Percentiles rank a stretch among this genome's conserved stretches.
phyloP scores from a whole-genome alignment of 2,888 invertebrate species.

The Chromoteleia sp. region DNA sequence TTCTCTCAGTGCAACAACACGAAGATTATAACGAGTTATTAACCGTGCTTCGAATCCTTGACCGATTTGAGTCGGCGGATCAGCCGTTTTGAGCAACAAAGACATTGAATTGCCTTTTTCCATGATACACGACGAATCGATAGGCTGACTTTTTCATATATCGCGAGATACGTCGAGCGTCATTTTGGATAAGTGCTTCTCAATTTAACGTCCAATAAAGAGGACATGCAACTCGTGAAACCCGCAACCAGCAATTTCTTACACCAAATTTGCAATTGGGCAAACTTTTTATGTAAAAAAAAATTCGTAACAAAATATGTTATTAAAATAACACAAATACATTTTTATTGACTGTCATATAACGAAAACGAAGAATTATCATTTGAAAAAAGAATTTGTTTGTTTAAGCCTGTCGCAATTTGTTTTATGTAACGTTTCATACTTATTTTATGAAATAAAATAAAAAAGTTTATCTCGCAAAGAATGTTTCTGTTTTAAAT shows the following conservation, averaged over 20 bases:
- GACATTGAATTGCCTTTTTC: conserved; percentile 37
- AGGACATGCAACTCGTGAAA: conserved; percentile 13
- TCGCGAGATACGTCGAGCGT: conserved; percentile 18
- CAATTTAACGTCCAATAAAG: conserved; percentile 32
- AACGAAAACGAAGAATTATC: too few relatives aligned
- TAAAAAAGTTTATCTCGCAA: too few relatives aligned
- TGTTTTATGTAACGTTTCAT: too few relatives aligned
- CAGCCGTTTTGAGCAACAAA: conserved; percentile 52
- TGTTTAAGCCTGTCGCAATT: too few relatives aligned
- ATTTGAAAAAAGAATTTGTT: too few relatives aligned
- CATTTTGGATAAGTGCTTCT: conserved; percentile 38
- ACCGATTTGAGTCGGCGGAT: conserved; percentile 54
- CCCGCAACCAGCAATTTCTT: conserved; percentile 7
- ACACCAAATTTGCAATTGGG: neutral
- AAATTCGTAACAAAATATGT: too few relatives aligned
- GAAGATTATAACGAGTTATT: conserved; percentile 45
- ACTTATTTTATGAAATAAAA: too few relatives aligned
- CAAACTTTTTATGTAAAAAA: too few relatives aligned
- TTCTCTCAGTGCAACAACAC: too few relatives aligned
- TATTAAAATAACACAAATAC: too few relatives aligned
- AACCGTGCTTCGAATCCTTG: conserved; percentile 51
- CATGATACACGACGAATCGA: conserved; percentile 42
- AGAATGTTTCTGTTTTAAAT: too few relatives aligned
- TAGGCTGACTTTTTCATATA: conserved; percentile 28
- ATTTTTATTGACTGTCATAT: too few relatives aligned